Evolutionary conservation across 2,113 vertebrate species (phyloP), one percentile per base, ranked within the genome.

Genomic region (Sciurus niger): DNA sequence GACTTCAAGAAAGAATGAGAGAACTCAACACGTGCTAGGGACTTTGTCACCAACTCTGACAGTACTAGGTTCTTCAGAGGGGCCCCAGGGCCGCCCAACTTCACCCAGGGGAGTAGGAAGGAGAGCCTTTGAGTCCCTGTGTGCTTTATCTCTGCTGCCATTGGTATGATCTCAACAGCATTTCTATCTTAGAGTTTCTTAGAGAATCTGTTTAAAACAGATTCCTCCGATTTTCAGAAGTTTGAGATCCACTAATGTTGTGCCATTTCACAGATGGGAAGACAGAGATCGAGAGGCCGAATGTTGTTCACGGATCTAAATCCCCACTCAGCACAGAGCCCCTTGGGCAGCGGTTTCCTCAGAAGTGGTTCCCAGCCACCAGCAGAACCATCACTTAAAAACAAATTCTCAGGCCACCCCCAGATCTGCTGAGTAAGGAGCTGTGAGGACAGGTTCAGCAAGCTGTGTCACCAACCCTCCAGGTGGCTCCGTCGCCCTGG

Each of bases 391-490:
- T 7, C 46, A n/a, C 17, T 28, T 22, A 77, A 46, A 86, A 9
- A 43, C 43, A 60, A 53, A 55, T 55, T 14, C n/a, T 70, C 37
- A 5, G 10, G n/a, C 28, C 2, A 1, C 40, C 17, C 77, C 78
- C 63, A 25, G 55, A 67, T 24, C 13, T 20, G 24, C 73, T 7
- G 8, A 77, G 24, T 30, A 14, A 40, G 87, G 70, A 77, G 28
- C 74, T n/a, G 51, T 1, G 1, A 60, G 12, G 34, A 20, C 1
- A 1, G 46, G 11, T 8, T 24, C 2, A 32, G 63, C 7, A 6
- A 53, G 1, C 0, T 11, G 20, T 1, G 4, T 53, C 14, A 60
- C 24, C 3, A 53, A 80, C 17, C 17, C 14, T 43, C 40, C 67
- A 37, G 18, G 58, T 14, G 28, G 37, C 1, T 24, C 1, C 8